A percentile compares a stretch with the other conserved stretches of the same genome.
Evolutionary conservation across 2,797 vertebrate species (phyloP).

Genomic region (Harpagifer antarcticus): DNA sequence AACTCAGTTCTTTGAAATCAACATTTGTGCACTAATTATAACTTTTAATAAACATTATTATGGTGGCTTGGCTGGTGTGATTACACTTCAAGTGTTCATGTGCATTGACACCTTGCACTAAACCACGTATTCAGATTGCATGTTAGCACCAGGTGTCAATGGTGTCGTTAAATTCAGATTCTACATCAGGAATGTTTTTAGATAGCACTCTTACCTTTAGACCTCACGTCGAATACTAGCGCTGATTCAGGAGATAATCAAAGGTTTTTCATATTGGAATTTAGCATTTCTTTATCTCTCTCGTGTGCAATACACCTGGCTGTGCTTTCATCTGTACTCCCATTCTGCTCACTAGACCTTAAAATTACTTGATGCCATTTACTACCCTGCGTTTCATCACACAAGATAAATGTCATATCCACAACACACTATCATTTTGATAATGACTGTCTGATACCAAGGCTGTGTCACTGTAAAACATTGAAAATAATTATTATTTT

Average conservation of each 20-base stretch:
- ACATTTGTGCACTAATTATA: no score
- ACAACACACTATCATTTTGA: not conserved
- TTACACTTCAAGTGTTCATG: not conserved
- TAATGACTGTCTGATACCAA: not conserved
- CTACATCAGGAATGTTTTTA: not conserved
- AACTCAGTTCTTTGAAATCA: not conserved
- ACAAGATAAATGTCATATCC: not conserved
- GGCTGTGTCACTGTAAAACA: not conserved
- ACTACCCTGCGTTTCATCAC: not conserved
- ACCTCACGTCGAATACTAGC: not conserved
- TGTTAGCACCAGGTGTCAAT: not conserved
- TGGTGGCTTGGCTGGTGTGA: not conserved
- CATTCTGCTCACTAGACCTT: not conserved
- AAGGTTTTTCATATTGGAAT: not conserved
- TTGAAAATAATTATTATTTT: not conserved
- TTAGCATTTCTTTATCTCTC: not conserved
- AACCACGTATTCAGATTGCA: not conserved
- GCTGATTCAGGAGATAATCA: not conserved
- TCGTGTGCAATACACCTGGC: not conserved
- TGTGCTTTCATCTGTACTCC: not conserved
- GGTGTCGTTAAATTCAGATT: not conserved
- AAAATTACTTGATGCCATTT: not conserved
- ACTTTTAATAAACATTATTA: not conserved
- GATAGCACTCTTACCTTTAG: not conserved
- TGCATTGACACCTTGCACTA: not conserved